Conservation (phyloP, 2,888 invertebrate species). For the Zaprionus bogoriensis region DNA sequence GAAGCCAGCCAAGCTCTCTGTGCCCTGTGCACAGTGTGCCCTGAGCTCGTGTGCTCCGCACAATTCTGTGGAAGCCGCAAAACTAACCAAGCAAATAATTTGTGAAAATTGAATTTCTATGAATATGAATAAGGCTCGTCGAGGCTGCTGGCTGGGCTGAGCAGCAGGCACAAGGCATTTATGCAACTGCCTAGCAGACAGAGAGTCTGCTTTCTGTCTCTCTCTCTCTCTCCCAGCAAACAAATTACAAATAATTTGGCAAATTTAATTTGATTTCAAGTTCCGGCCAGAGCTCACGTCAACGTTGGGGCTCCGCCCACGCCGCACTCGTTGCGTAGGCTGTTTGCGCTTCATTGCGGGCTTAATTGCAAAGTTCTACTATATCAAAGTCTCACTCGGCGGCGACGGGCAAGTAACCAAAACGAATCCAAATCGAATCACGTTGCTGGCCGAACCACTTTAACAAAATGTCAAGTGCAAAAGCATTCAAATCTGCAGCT, state of each 20-base stretch:
- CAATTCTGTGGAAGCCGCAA: slow-evolving; percentile 75
- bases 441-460: slow-evolving; percentile 62
- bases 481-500: slow-evolving; percentile 64
- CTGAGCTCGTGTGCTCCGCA: slow-evolving; percentile 30
- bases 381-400: slow-evolving; percentile 44
- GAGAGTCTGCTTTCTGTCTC: background rate
- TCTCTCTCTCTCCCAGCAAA: background rate
- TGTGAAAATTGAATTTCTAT: slow-evolving; percentile 66
- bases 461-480: slow-evolving; percentile 70
- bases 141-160: too few species aligned
- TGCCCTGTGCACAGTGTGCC: slow-evolving; percentile 5
- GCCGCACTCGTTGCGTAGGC: slow-evolving; percentile 3
- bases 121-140: slow-evolving; percentile 64
- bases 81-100: slow-evolving; percentile 79
- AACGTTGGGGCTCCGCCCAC: slow-evolving; percentile 31
- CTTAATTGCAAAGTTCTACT: slow-evolving; percentile 64
- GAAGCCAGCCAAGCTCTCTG: too few species aligned
- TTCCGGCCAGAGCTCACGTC: slow-evolving; percentile 1
- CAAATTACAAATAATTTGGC: slow-evolving; percentile 63
- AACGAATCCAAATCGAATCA: slow-evolving; percentile 71
- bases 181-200: slow-evolving; percentile 12
- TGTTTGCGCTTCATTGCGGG: slow-evolving; percentile 65
- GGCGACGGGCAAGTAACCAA: slow-evolving; percentile 45
- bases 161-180: background rate
- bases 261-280: slow-evolving; percentile 70